Evolutionary conservation across 2,797 vertebrate species (phyloP), one percentile per base, ranked within the genome.

Genomic region (Gallinago nigripennis): DNA sequence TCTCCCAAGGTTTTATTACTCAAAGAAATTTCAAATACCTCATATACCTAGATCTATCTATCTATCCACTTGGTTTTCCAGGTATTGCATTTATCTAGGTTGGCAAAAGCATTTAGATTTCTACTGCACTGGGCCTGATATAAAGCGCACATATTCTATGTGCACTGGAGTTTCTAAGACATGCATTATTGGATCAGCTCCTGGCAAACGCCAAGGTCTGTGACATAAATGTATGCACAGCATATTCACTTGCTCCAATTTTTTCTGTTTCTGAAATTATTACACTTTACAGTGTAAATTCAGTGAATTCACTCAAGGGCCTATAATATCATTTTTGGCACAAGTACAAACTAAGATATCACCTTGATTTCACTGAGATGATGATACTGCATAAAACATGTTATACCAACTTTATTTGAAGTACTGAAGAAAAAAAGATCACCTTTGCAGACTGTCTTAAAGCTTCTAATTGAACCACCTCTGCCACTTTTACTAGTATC

Each of bases 221-320:
- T 15, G 45, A 18, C 50, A 63, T 58, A 90, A 46, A 73, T 4
- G 7, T 37, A 53, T 45, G 50, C 54, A 79, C 64, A 63, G 41
- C 7, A 23, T 64, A 85, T 70, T 33, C 68, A 63, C 57, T 71
- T 58, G 45, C 72, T 79, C 80, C 76, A 70, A 64, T 64, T 66
- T 37, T 79, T 20, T 56, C 63, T 51, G 58, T 82, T 94, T 93
- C 73, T 65, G 70, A 92, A 96, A 91, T 50, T 31, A 70, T 76
- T 91, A 61, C 60, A 65, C 24, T 37, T 82, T 60, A 48, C 18
- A 60, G 25, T 2, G 9, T 56, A 84, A 91, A 95, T 80, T 63
- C 86, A 93, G 31, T 82, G 69, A 92, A 82, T 46, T 83, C 71
- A 91, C 83, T 72, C 79, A 71, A 56, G 39, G 61, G 41, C 11